Evolutionary conservation across 2,113 vertebrate species (phyloP).

Genomic region (Vulpes ferrilata): DNA sequence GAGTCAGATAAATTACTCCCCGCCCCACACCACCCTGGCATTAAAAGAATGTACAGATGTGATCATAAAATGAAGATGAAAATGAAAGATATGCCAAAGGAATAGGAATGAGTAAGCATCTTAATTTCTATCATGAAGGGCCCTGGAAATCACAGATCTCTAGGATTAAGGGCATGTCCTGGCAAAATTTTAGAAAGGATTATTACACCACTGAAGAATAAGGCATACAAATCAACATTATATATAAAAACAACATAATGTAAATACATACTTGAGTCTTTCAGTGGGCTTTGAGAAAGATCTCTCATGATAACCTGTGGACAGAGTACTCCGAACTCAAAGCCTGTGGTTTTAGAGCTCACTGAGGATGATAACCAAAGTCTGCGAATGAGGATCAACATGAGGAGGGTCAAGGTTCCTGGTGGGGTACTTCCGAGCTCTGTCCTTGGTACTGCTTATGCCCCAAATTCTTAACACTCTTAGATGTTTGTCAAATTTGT

Average conservation of each 20-base stretch:
- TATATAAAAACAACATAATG: neutral
- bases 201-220: neutral
- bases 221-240: neutral
- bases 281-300: neutral
- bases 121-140: neutral
- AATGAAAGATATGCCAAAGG: neutral
- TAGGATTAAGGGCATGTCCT: neutral
- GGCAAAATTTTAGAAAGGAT: neutral
- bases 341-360: neutral
- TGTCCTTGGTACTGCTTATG: neutral
- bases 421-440: neutral
- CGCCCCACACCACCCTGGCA: neutral
- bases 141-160: neutral
- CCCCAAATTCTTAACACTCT: neutral
- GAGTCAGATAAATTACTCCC: neutral
- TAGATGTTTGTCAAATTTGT: neutral
- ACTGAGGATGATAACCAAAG: neutral
- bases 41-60: neutral
- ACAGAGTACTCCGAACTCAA: neutral
- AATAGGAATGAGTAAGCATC: neutral
- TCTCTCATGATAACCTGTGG: neutral
- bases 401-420: neutral
- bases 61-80: constrained; percentile 30
- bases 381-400: neutral
- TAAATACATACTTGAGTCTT: neutral